These are phyloP conservation scores for Neolamprologus falcicula DNA, from an alignment of 2,113 vertebrate genomes.

Conservation along the genomic window DNA sequence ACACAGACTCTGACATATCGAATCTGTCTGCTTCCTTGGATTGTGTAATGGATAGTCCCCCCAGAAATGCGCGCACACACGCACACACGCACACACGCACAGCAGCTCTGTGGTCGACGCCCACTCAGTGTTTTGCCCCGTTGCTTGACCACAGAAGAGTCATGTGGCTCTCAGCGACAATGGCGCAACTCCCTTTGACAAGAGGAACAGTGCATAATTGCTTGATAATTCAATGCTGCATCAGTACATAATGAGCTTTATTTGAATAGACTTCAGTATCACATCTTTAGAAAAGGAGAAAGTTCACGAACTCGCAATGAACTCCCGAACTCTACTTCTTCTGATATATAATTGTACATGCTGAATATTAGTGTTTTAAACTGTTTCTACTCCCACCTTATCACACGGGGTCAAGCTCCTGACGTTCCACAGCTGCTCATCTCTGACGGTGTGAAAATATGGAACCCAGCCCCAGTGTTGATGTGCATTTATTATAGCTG, in stretches of 20 bases:
- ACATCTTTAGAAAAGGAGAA: not conserved
- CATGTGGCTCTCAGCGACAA: not conserved
- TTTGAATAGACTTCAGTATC: not conserved
- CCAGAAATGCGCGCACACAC: not conserved
- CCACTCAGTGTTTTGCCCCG: not conserved
- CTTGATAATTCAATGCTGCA: not conserved
- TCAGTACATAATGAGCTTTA: not conserved
- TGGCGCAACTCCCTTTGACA: not conserved
- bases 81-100: not conserved
- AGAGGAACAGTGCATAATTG: not conserved
- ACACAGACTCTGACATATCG: conserved; percentile 33
- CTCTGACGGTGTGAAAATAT: not conserved
- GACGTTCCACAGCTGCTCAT: conserved; percentile 11
- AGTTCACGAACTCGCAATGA: conserved; percentile 18
- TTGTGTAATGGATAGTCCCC: conserved; percentile 50
- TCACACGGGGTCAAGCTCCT: not conserved
- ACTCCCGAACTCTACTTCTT: not conserved
- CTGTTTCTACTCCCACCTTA: not conserved
- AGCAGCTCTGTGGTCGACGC: not conserved
- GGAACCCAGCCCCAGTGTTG: conserved; percentile 1
- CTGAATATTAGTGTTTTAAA: not conserved
- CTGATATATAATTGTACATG: not conserved
- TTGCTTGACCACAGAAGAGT: not conserved
- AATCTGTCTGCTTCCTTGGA: conserved; percentile 43
- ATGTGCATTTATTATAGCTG: not conserved